Conservation (phyloP, 2,888 invertebrate genomes). For the Ommatoiulus sabulosus region DNA sequence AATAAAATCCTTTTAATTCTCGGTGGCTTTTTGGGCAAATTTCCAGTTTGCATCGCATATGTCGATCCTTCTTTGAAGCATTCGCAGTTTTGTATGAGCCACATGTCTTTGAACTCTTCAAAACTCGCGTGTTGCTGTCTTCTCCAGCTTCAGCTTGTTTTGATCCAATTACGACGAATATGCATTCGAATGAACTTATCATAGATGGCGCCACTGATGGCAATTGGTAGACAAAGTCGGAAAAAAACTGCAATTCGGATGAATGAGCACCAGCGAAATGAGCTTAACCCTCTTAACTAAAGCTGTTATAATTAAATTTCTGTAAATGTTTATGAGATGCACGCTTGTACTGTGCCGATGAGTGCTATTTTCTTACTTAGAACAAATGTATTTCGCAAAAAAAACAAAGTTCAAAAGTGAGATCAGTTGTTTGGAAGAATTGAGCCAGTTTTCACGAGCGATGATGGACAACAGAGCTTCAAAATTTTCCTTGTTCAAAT, state of each 20-base stretch:
- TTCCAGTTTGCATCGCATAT: background rate
- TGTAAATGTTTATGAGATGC: background rate
- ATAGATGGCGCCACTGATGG: background rate
- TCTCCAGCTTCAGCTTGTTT: background rate
- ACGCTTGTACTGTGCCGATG: no score
- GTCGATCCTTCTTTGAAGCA: background rate
- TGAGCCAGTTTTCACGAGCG: no score
- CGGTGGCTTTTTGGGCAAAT: slow-evolving; percentile 1
- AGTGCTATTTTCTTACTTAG: no score
- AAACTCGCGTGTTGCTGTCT: background rate
- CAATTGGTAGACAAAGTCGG: background rate
- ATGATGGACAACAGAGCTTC: no score
- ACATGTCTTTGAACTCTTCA: slow-evolving; percentile 14
- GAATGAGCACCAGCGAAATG: background rate
- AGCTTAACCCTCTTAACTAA: background rate
- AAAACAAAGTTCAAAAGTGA: no score
- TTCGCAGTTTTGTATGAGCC: background rate
- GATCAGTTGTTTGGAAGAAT: no score
- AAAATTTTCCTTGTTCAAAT: background rate
- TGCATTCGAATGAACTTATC: background rate
- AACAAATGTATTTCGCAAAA: no score
- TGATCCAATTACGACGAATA: background rate
- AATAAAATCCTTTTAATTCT: slow-evolving; percentile 39
- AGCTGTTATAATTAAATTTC: background rate
- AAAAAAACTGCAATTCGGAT: background rate